Evolutionary conservation across 2,888 invertebrate species (phyloP).

Genomic region (Pomacea canaliculata): DNA sequence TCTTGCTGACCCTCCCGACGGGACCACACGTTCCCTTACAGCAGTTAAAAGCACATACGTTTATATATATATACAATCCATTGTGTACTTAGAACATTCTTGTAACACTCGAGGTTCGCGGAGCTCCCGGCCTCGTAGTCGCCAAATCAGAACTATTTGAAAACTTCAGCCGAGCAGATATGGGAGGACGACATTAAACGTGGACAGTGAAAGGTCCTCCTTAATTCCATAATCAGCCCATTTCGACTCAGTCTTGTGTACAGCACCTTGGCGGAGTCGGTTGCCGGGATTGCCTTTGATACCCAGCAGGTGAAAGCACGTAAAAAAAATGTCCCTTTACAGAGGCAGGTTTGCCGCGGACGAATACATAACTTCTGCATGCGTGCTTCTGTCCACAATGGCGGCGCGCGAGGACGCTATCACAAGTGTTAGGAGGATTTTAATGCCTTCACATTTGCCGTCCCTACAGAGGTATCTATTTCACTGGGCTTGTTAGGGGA

Average conservation of each 20-base stretch:
- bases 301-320: not conserved
- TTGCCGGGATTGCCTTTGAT: not conserved
- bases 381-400: not conserved
- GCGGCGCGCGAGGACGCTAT: not conserved
- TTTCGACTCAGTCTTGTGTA: not conserved
- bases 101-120: too few species aligned
- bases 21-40: too few species aligned
- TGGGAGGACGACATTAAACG: constrained; percentile 9
- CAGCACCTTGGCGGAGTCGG: not conserved
- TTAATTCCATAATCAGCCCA: not conserved
- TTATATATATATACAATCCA: too few species aligned
- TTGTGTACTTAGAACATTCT: too few species aligned
- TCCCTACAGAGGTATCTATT: not conserved
- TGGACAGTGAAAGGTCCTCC: not conserved
- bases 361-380: constrained; percentile 1
- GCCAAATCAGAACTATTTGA: not conserved
- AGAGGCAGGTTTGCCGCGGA: not conserved
- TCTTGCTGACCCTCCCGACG: too few species aligned
- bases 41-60: too few species aligned
- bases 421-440: not conserved
- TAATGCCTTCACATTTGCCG: not conserved
- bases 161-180: constrained; percentile 1
- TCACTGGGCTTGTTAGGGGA: not conserved
- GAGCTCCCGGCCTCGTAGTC: too few species aligned
- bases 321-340: not conserved